Evolutionary conservation across 2,797 vertebrate species (phyloP).

Genomic region (Nasua narica): DNA sequence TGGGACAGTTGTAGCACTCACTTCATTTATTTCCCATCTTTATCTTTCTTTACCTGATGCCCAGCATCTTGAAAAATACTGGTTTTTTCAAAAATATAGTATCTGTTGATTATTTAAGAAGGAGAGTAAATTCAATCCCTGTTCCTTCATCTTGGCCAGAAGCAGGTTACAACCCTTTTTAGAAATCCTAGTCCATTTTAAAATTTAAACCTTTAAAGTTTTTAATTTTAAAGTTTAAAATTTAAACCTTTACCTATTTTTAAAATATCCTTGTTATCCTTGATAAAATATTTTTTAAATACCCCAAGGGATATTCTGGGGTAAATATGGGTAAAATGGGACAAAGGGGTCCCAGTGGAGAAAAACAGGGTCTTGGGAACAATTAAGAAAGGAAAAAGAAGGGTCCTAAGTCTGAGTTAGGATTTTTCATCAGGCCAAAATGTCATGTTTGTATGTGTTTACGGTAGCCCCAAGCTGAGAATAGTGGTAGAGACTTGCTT

Average conservation of each 20-base stretch:
- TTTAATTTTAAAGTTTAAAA: constrained; percentile 4
- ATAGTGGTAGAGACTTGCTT: not conserved
- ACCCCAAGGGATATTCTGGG: too few species aligned
- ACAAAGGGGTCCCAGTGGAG: not conserved
- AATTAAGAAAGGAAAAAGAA: not conserved
- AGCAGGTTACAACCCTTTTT: not conserved
- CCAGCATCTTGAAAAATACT: not conserved
- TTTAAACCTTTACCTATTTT: not conserved
- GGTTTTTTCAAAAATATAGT: not conserved
- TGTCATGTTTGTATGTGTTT: not conserved
- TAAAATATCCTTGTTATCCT: not conserved
- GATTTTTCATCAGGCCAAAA: not conserved
- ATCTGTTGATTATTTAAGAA: not conserved
- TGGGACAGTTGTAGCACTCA: not conserved
- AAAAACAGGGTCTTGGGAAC: not conserved
- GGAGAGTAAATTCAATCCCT: not conserved
- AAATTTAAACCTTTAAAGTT: not conserved
- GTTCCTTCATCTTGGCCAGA: not conserved
- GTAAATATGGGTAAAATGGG: too few species aligned
- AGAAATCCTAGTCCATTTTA: not conserved
- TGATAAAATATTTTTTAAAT: not conserved
- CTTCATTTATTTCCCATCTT: not conserved
- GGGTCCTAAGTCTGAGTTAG: not conserved
- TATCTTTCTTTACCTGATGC: not conserved
- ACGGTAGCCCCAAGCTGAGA: not conserved